phyloP scores from a whole-genome alignment of 2,113 vertebrate species.

The Bucco capensis region DNA sequence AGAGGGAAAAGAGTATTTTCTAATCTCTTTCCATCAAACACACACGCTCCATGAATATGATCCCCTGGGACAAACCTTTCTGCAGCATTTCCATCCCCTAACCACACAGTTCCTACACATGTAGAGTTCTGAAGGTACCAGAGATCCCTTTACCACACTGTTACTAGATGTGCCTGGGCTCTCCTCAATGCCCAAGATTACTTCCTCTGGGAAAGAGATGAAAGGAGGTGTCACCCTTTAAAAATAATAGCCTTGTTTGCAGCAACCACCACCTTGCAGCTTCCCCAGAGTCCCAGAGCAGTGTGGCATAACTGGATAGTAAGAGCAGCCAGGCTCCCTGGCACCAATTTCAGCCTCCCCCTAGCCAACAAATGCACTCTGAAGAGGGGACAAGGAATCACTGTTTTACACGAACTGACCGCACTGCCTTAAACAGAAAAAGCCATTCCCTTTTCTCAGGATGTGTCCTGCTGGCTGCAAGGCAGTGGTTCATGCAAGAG shows the following conservation, averaged over 20 bases:
- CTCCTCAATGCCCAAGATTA: not conserved
- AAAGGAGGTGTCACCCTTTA: not conserved
- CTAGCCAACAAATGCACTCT: conserved; percentile 35
- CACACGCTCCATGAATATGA: not conserved
- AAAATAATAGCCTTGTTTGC: not conserved
- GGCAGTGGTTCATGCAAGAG: not conserved
- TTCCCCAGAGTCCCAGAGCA: not conserved
- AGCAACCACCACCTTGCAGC: not conserved
- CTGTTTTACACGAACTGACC: not conserved
- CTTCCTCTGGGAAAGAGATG: not conserved
- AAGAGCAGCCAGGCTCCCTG: not conserved
- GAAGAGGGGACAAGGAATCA: not conserved
- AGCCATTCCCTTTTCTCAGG: not conserved
- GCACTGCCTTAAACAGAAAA: not conserved
- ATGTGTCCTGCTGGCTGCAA: not conserved
- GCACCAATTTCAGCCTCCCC: not conserved
- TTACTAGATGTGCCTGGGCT: not conserved
- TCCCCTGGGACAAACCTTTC: not conserved
- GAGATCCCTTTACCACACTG: not conserved
- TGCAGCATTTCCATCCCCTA: not conserved
- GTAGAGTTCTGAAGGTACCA: not conserved
- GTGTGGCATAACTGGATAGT: not conserved
- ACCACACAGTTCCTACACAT: not conserved
- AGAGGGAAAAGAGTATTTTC: not conserved
- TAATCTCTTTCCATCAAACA: not conserved